Conservation (phyloP, 2,888 invertebrate species). For the Gasteruption jaculator region DNA sequence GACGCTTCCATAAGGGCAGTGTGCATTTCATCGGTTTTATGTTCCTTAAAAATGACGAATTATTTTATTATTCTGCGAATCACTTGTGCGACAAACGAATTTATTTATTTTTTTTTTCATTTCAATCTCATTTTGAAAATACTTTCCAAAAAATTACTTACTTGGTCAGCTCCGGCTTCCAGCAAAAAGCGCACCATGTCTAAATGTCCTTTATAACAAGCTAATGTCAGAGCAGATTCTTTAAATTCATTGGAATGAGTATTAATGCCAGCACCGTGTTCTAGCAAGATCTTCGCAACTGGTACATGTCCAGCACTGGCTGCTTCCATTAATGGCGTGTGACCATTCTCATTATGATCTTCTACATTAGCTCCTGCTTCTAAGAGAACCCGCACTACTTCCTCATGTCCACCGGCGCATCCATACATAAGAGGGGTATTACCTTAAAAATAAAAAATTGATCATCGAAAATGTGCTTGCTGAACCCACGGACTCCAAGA, state of each 20-base stretch:
- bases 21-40: constrained; percentile 99
- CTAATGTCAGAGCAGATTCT: constrained; percentile 93
- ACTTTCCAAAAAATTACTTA: constrained; percentile 27
- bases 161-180: constrained; percentile 88
- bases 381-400: constrained; percentile 84
- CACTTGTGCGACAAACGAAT: too few relatives aligned
- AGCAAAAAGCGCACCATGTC: constrained; percentile 96
- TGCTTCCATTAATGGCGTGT: constrained; percentile 99
- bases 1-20: constrained; percentile 99
- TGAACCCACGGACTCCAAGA: too few relatives aligned
- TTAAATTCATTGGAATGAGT: constrained; percentile 99
- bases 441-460: constrained; percentile 52
- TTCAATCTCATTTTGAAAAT: too few relatives aligned
- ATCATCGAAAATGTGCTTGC: too few relatives aligned
- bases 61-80: too few relatives aligned
- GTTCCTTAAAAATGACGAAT: constrained; percentile 71
- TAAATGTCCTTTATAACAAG: constrained; percentile 94
- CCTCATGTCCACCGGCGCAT: constrained; percentile 90
- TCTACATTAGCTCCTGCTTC: constrained; percentile 92
- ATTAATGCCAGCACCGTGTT: constrained; percentile 95
- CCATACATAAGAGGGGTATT: constrained; percentile 97
- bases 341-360: constrained; percentile 98
- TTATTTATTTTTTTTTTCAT: neutral
- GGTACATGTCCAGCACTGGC: constrained; percentile 92
- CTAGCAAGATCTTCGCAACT: constrained; percentile 85